phyloP scores from a whole-genome alignment of 1,140 invertebrate species.

The Zophobas morio region DNA sequence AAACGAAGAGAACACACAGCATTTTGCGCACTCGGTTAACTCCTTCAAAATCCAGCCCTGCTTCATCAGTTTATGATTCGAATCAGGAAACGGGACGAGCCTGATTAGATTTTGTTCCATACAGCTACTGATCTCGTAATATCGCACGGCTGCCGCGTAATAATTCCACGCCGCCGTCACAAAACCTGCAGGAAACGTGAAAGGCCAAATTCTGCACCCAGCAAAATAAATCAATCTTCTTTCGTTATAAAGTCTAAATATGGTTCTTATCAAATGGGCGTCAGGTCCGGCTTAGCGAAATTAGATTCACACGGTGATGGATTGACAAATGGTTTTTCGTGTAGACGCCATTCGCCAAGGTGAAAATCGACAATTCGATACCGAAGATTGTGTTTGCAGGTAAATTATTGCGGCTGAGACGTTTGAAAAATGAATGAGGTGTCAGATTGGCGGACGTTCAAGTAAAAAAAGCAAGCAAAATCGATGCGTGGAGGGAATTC shows the following conservation, averaged over 20 bases:
- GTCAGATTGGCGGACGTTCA: background rate
- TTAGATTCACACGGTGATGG: background rate
- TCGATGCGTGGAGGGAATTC: background rate
- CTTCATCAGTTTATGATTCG: constrained; percentile 1
- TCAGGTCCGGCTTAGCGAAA: background rate
- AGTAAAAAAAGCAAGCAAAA: background rate
- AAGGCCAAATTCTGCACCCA: no score
- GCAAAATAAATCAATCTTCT: no score
- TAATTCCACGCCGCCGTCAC: constrained; percentile 9
- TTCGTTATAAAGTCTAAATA: background rate
- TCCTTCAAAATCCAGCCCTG: constrained; percentile 3
- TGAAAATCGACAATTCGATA: background rate
- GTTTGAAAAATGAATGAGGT: background rate
- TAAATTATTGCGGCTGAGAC: background rate
- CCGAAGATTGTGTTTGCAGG: background rate
- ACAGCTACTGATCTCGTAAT: constrained; percentile 11
- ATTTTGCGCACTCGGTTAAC: background rate
- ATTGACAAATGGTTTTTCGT: background rate
- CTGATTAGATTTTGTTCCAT: constrained; percentile 19
- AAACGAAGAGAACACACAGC: no score
- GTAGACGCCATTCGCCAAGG: background rate
- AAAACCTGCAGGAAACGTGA: background rate
- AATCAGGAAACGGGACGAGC: background rate
- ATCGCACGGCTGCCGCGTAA: background rate
- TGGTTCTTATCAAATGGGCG: background rate